A percentile compares a stretch with the other conserved stretches of the same genome.
phyloP scores from a whole-genome alignment of 1,140 invertebrate species.

The Vanessa tameamea region DNA sequence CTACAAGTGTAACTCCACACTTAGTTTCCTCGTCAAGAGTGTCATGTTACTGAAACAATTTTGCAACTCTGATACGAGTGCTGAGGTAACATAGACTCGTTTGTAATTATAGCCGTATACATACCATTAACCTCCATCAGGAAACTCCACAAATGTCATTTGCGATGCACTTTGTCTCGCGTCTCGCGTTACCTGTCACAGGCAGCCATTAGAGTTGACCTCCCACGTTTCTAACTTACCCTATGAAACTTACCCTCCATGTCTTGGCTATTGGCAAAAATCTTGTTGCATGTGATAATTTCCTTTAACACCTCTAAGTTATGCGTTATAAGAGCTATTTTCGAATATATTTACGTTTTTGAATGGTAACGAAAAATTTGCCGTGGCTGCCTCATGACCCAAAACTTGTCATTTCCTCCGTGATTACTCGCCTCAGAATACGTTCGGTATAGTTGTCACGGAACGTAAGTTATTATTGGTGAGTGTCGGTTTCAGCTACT shows the following conservation, averaged over 20 bases:
- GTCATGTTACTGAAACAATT: slow-evolving; percentile 9
- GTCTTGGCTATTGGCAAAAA: slow-evolving; percentile 50
- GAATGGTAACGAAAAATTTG: slow-evolving; percentile 31
- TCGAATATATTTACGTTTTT: slow-evolving; percentile 30
- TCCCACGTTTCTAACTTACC: slow-evolving; percentile 66
- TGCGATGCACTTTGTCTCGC: slow-evolving; percentile 74
- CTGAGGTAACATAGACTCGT: background rate
- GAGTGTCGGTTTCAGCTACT: slow-evolving; percentile 57
- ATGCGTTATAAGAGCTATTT: slow-evolving; percentile 39
- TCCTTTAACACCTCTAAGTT: slow-evolving; percentile 12
- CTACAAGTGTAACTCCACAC: background rate
- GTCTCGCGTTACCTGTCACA: slow-evolving; percentile 76
- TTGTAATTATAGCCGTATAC: slow-evolving; percentile 33
- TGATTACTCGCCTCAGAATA: slow-evolving; percentile 68
- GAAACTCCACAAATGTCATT: slow-evolving; percentile 60
- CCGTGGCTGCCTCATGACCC: slow-evolving; percentile 53
- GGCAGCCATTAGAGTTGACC: slow-evolving; percentile 74
- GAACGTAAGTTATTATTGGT: slow-evolving; percentile 67
- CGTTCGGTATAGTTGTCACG: slow-evolving; percentile 60
- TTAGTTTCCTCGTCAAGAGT: background rate
- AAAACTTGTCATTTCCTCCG: slow-evolving; percentile 75
- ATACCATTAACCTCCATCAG: slow-evolving; percentile 64
- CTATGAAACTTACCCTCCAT: slow-evolving; percentile 69
- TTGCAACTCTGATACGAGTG: background rate
- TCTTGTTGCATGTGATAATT: slow-evolving; percentile 35